Base-by-base conservation (phyloP, 2,888 invertebrate genomes). In the Eupithecia abbreviata region DNA sequence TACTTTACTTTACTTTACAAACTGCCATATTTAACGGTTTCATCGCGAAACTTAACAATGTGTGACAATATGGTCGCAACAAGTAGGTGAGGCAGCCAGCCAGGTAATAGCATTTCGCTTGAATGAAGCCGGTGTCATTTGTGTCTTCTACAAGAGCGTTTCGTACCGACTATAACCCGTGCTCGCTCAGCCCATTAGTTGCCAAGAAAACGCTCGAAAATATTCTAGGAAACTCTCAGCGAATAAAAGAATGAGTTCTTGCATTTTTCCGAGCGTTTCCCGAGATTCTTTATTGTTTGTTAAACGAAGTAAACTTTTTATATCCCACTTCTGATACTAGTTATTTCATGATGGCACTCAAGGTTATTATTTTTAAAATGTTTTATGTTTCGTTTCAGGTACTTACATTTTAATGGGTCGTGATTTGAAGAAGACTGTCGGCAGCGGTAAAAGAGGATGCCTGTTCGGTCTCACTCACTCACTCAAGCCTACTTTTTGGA, bases 211-310 rank as follows among this genome's bases (percentile, higher is more conserved):
- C 41, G 65, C 41, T 15, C 15, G 15, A 66, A 66, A 66, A 66
- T 66, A 66, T 66, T 66, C 66, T 42, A 66, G 42, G 66, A 66
- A 66, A 42, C 42, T 66, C 66, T 66, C 66, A 42, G 15, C 15
- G 66, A 66, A 66, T 66, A 15, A 66, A 66, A 42, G 66, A 66
- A 62, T 62, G 12, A 62, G 62, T 62, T 62, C 66, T 41, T 66
- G 66, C 66, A 66, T 62, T 66, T 66, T 66, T 42, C 66, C 42
- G 41, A 66, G 66, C 66, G 41, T 42, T 66, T 66, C 15, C 66
- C 13, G 66, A 66, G 66, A 42, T 42, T 42, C 66, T 66, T 66
- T 66, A 66, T 66, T 66, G 66, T 66, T 66, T 42, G 66, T 66
- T 66, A 42, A 66, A 66, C 66, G 66, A 42, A 66, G 42, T 66